phyloP scores from a whole-genome alignment of 2,888 invertebrate genomes.

The Pterostichus niger region DNA sequence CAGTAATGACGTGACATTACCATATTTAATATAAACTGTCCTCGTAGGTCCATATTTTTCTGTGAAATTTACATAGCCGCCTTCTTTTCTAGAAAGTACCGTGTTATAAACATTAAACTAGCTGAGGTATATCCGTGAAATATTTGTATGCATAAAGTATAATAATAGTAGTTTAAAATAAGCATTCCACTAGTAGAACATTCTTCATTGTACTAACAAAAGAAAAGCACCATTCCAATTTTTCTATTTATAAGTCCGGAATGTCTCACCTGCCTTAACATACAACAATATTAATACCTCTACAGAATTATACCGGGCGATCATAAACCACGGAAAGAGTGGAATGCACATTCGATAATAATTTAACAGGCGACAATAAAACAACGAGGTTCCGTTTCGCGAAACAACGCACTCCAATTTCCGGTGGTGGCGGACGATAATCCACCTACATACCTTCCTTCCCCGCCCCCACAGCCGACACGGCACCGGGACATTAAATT shows the following conservation, averaged over 20 bases:
- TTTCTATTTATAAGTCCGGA: too few relatives aligned
- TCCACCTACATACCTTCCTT: conserved; percentile 37
- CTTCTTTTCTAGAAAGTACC: background rate
- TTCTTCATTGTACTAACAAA: too few relatives aligned
- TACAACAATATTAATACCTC: too few relatives aligned
- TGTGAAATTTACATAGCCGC: too few relatives aligned
- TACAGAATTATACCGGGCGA: background rate
- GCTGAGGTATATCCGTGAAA: background rate
- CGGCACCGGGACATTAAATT: conserved; percentile 37
- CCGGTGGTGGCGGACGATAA: conserved; percentile 40
- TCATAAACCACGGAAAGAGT: conserved; percentile 24
- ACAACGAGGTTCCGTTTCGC: conserved; percentile 42
- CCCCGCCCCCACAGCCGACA: conserved; percentile 4
- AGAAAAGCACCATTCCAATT: too few relatives aligned
- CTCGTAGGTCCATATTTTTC: too few relatives aligned
- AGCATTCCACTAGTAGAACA: too few relatives aligned
- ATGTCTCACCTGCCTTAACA: too few relatives aligned
- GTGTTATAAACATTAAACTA: background rate
- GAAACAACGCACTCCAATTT: conserved; percentile 42
- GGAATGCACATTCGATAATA: conserved; percentile 40
- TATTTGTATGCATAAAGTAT: conserved; percentile 9
- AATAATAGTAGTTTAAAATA: background rate
- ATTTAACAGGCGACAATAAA: conserved; percentile 43
- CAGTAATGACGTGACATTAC: background rate
- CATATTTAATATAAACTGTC: too few relatives aligned